Base-by-base conservation (phyloP, 2,113 vertebrate genomes). In the Colistium nudipinnis region DNA sequence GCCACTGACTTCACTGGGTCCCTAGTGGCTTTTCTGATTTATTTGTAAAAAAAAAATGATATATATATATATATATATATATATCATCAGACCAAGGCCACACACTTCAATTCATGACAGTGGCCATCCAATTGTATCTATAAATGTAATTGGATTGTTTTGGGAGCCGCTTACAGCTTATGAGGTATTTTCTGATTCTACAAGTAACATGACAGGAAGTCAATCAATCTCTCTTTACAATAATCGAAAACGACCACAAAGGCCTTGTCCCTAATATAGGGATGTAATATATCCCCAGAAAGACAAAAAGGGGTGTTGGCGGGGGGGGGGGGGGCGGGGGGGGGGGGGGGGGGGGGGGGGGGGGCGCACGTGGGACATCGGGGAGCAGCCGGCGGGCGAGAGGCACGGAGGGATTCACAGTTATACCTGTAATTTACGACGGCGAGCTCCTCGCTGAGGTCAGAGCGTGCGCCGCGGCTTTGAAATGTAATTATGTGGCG, bases 401-500 rank as follows among this genome's bases (percentile, higher is more conserved):
- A n/a, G 27, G n/a, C n/a, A n/a, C 39, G 2, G 2, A 13, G 51
- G 70, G 28, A n/a, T 55, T 71, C 41, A 61, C 19, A n/a, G n/a
- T n/a, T 6, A 2, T 28, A 4, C 8, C 51, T 0, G 44, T 85
- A 78, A 86, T 89, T 89, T 84, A 86, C 45, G 35, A 44, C 47
- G 3, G 8, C 16, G 3, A 57, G 74, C 59, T 54, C 49, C 60
- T 60, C 74, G 20, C 35, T 74, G 86, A 91, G 88, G 90, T 92
- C 90, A 89, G n/a, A n/a, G 67, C 44, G 5, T 28, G 13, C n/a
- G 25, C 57, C 14, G 24, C 19, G 20, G 76, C 81, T 90, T 79
- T 89, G 78, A 87, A 87, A 90, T 90, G 87, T 90, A 90, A 91
- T 90, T 88, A 90, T 88, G 88, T 88, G 80, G 85, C 84, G 45